These are phyloP conservation scores for Xerus inauris DNA, from an alignment of 2,113 vertebrate genomes.

Conservation along the genomic window DNA sequence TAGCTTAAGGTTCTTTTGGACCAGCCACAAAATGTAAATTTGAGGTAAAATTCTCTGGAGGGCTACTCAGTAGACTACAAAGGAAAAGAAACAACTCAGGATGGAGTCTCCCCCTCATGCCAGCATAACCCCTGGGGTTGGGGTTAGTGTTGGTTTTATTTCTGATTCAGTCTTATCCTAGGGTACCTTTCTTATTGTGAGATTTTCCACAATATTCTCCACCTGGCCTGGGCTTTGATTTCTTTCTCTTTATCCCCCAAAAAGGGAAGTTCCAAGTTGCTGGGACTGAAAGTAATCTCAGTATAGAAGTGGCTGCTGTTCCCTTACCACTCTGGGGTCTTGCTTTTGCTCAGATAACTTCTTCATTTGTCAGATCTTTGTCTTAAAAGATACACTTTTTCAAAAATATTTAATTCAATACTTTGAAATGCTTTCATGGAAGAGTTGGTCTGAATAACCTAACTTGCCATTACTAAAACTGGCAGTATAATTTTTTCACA, in stretches of 20 bases:
- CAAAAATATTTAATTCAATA: not conserved
- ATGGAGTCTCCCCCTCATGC: not conserved
- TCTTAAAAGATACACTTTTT: not conserved
- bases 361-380: conserved; percentile 1
- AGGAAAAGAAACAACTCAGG: not conserved
- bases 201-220: not conserved
- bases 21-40: not conserved
- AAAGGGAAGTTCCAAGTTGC: not conserved
- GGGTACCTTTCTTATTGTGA: not conserved
- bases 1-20: not conserved
- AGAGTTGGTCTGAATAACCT: not conserved
- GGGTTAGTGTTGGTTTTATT: not conserved
- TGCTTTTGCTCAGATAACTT: not conserved
- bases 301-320: not conserved
- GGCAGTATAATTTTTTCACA: not conserved
- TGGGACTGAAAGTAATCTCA: not conserved
- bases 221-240: not conserved
- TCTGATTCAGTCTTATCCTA: not conserved
- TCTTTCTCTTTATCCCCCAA: not conserved
- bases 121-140: not conserved
- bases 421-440: conserved; percentile 31
- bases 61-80: not conserved
- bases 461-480: conserved; percentile 18
- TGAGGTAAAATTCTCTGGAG: conserved; percentile 3
- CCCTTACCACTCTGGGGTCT: not conserved